Conservation (phyloP, 2,797 vertebrate genomes). For the Microctenopoma stevenorrisi region DNA sequence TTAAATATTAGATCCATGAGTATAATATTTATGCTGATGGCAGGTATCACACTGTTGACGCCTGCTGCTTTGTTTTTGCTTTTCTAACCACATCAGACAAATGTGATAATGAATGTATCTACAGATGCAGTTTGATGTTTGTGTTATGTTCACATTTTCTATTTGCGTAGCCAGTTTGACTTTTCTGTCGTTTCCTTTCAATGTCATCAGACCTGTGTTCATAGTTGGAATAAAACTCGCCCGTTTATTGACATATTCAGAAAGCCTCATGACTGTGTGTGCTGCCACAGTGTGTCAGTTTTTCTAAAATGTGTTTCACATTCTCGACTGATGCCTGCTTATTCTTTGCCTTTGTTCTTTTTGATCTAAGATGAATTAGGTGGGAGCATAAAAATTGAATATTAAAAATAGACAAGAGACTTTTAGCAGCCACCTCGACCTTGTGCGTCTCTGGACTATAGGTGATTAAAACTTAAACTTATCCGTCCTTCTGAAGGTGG, state of each 20-base stretch:
- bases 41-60: neutral
- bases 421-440: conserved; percentile 31
- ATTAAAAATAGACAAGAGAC: conserved; percentile 9
- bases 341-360: neutral
- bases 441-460: neutral
- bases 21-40: conserved; percentile 31
- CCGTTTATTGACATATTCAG: neutral
- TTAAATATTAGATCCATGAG: conserved; percentile 36
- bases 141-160: neutral
- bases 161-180: neutral
- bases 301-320: neutral
- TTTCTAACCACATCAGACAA: neutral
- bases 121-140: neutral
- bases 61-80: conserved; percentile 4
- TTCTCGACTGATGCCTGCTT: neutral
- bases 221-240: conserved; percentile 45
- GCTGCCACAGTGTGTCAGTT: neutral
- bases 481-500: neutral
- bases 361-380: neutral
- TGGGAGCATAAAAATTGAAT: neutral
- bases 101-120: neutral
- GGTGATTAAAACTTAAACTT: conserved; percentile 22
- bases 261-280: neutral
- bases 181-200: neutral
- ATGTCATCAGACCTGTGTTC: neutral